A percentile compares a stretch with the other conserved stretches of the same genome.
Evolutionary conservation across 2,113 vertebrate genomes (phyloP).

Genomic region (Anolis carolinensis): DNA sequence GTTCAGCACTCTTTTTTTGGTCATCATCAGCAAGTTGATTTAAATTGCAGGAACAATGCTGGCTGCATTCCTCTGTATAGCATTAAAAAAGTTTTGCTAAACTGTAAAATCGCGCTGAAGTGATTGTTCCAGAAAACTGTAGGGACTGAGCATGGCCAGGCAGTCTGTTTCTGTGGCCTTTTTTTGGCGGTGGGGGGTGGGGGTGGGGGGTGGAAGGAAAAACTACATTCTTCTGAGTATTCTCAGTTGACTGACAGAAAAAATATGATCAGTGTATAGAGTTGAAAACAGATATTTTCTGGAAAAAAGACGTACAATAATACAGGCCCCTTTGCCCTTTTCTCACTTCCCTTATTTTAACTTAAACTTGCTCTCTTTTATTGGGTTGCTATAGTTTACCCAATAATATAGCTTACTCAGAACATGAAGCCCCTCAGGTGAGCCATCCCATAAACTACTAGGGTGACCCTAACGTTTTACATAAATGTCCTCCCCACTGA

Average conservation of each 20-base stretch:
- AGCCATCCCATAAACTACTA: not conserved
- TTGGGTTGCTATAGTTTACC: not conserved
- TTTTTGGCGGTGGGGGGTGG: conserved; percentile 26
- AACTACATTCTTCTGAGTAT: conserved; percentile 64
- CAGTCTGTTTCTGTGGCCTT: conserved; percentile 36
- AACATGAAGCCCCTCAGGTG: conserved; percentile 6
- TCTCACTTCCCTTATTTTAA: conserved; percentile 19
- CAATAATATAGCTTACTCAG: not conserved
- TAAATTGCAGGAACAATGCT: conserved; percentile 66
- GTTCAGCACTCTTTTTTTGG: conserved; percentile 57
- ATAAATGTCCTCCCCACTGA: not conserved
- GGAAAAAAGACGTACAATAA: conserved; percentile 56
- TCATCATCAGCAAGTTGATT: conserved; percentile 74
- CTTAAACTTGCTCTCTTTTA: conserved; percentile 18
- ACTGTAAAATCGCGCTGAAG: conserved; percentile 63
- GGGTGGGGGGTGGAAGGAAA: conserved; percentile 57
- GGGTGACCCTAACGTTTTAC: not conserved
- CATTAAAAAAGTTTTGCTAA: conserved; percentile 56
- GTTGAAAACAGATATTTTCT: conserved; percentile 76
- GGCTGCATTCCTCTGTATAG: conserved; percentile 66
- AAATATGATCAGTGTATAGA: conserved; percentile 74
- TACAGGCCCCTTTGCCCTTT: conserved; percentile 39
- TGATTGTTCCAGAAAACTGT: conserved; percentile 59
- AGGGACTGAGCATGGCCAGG: conserved; percentile 25
- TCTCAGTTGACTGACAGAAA: conserved; percentile 65